These are phyloP conservation scores for Sitodiplosis mosellana DNA, from an alignment of 1,140 invertebrate genomes.

Conservation along the genomic window DNA sequence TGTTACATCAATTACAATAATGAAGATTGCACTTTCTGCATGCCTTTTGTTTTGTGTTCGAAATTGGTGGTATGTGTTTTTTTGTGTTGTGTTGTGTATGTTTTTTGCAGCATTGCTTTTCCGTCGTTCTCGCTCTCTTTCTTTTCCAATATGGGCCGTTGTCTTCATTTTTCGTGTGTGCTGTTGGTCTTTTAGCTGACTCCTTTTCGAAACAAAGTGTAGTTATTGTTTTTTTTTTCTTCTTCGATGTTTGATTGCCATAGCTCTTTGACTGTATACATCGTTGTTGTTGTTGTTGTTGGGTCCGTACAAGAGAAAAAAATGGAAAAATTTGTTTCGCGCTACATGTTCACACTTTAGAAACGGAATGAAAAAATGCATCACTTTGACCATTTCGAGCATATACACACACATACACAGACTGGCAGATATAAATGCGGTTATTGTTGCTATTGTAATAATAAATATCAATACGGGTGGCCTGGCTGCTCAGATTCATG, in stretches of 20 bases:
- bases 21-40: no score
- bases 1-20: no score
- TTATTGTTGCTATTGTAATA: no score
- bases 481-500: no score
- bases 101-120: slow-evolving; percentile 14
- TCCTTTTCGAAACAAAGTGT: slow-evolving; percentile 13
- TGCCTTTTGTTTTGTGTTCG: slow-evolving; percentile 9
- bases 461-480: no score
- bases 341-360: no score
- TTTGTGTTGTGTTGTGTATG: slow-evolving; percentile 13
- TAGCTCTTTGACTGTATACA: slow-evolving; percentile 5
- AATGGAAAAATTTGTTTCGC: no score
- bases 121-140: no score
- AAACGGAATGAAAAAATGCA: no score
- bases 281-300: slow-evolving; percentile 6
- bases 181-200: slow-evolving; percentile 6
- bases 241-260: slow-evolving; percentile 8
- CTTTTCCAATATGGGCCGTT: neutral
- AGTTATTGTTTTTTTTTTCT: slow-evolving; percentile 12
- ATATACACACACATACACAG: no score
- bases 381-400: no score
- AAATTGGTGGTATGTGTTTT: slow-evolving; percentile 1
- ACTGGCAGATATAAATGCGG: no score
- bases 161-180: slow-evolving; percentile 10
- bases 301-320: neutral